Base-by-base conservation (phyloP, 2,888 invertebrate genomes). In the Hypomecis punctinalis region DNA sequence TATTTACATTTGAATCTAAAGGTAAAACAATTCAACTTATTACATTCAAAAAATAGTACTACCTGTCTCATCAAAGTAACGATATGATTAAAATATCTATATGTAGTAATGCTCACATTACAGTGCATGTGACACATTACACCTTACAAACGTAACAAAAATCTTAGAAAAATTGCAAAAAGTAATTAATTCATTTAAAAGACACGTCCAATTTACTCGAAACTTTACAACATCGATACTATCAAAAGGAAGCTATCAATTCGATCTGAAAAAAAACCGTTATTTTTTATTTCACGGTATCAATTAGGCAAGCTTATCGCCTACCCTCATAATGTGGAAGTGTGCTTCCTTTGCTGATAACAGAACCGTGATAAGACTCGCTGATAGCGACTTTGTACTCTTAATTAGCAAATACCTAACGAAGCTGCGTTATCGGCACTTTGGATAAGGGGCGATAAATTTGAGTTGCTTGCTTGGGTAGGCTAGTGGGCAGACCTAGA, bases 231-330 rank as follows among this genome's bases (percentile, higher is more conserved):
- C 42, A 33, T 2, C 57, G 53, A 57, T 47, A n/a, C 35, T 33
- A 51, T 60, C 49, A 64, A 51, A 55, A 58, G 45, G 61, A 65
- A 56, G 53, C 53, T 66, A 66, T 66, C 65, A 10, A 42, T 2
- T 9, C 48, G 57, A 66, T 66, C 65, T 57, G 52, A 23, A 42
- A 53, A 53, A 62, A 64, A 45, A 40, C 46, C 43, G 40, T 54
- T 48, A 36, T 55, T 54, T 55, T 51, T 61, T 61, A 43, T 59
- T 64, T 60, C 51, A 35, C 49, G 33, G 57, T 61, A 63, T 67
- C 67, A 67, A 67, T 67, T 67, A 67, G 63, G 63, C 60, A 13
- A 35, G 36, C 40, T 67, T 67, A 67, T 67, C 67, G 56, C n/a
- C 42, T 58, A 63, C 65, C 65, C 65, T 61, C 65, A 66, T 65